Evolutionary conservation across 2,113 vertebrate genomes (phyloP), one percentile per base, ranked within the genome.

Genomic region (Ahaetulla prasina): DNA sequence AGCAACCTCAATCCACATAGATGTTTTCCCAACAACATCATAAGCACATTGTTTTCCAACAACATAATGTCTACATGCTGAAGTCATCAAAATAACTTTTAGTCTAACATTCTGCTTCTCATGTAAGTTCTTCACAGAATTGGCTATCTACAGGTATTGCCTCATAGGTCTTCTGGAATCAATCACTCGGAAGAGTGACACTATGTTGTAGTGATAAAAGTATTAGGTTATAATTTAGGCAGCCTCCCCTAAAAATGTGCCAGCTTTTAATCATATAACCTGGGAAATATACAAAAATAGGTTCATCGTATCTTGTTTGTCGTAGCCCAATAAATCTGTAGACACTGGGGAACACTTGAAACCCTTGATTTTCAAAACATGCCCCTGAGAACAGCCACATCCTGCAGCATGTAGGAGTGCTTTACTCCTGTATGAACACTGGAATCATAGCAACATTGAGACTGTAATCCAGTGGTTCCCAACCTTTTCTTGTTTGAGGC

Each of bases 251-350:
- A 80, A 80, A 68, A 80, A 20, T 43, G 35, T 23, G 18, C 8
- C 18, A 20, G 35, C 20, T 43, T 80, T 80, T 80, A 80, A 80
- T 80, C 35, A 80, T 43, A 43, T 43, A 39, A 80, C 74, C 18
- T 80, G 20, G 35, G 74, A 80, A 43, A 80, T 43, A 80, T 43
- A 80, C 35, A 80, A 43, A 80, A 43, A 22, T 80, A 43, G 35
- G 18, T 43, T 43, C 35, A 80, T 80, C 74, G 43, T 18, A 43
- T 80, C 85, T 94, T 95, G 91, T 94, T 96, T 96, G 92, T n/a
- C 85, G 39, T 92, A 90, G 90, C 45, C 35, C 86, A 95, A 93
- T 91, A 91, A 95, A 84, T 94, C 88, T 60, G n/a, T 91, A 43
- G 88, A 45, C 86, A 84, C 14, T 74, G 80, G 49, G 49, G 39